Evolutionary conservation across 2,888 invertebrate genomes (phyloP), one percentile per base, ranked within the genome.

Genomic region (Macrophya alboannulata): DNA sequence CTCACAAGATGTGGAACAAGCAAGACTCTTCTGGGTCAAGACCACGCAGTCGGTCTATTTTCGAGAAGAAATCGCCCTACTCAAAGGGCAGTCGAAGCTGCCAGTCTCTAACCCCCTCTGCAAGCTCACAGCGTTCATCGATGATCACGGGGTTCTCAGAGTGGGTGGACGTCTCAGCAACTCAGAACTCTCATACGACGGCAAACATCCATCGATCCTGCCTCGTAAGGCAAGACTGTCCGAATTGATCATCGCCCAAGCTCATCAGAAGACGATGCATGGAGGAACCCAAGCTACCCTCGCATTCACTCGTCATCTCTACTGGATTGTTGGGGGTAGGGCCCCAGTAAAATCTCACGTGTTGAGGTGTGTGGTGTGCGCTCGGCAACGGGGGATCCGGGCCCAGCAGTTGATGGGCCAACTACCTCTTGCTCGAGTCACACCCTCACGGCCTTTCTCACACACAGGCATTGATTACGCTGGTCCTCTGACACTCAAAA

Each of bases 341-440:
- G 79, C 79, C 0, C 79, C 79, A 59, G 79, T 79, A 0, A 79
- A 79, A 37, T 79, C 79, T 2, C 37, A 79, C n/a, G 45, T 79
- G 25, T n/a, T 68, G 31, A 55, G 83, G 51, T 83, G 83, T n/a
- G 83, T 83, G 31, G 71, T 51, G 62, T 83, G 83, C 68, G 83
- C 83, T 83, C 83, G 83, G 1, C 68, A 83, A 25, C 45, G 83
- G 51, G 71, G 68, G 68, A 71, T 83, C 68, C 68, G 68, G 15
- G 83, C 83, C 8, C 83, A 83, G 0, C 90, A 88, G 68, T n/a
- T 87, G 15, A 90, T 90, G 89, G 89, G 87, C 40, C 71, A 89
- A 21, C 86, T 89, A 31, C 90, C 90, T 8, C 62, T 43, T 12
- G 43, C 86, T 15, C 79, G 79, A 79, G 79, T 79, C 59, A 79